These are phyloP conservation scores for Cotesia typhae DNA, from an alignment of 1,140 invertebrate species.

Conservation along the genomic window DNA sequence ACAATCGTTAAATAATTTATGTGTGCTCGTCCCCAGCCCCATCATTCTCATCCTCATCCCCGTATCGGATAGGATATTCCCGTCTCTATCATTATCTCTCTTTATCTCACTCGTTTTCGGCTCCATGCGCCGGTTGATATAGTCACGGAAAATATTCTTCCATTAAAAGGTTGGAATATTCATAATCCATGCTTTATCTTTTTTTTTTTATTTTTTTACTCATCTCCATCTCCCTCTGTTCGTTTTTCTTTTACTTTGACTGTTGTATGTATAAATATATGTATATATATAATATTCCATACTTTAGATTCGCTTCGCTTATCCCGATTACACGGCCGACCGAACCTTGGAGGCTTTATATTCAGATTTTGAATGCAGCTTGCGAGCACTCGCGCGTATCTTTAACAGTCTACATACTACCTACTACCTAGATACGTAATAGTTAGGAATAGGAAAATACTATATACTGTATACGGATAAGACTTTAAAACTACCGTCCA, in stretches of 20 bases:
- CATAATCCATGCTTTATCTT: neutral
- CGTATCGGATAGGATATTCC: too few species aligned
- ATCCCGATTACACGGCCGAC: constrained; percentile 20
- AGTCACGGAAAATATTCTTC: constrained; percentile 4
- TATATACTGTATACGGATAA: too few species aligned
- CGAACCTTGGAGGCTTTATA: constrained; percentile 9
- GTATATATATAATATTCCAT: constrained; percentile 13
- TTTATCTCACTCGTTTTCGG: neutral
- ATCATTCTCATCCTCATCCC: neutral
- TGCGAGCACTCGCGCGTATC: constrained; percentile 3
- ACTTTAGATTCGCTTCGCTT: constrained; percentile 7
- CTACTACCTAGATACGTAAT: too few species aligned
- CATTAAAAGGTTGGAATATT: constrained; percentile 13
- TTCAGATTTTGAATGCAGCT: constrained; percentile 19
- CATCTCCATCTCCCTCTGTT: too few species aligned
- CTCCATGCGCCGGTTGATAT: neutral
- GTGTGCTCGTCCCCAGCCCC: constrained; percentile 2
- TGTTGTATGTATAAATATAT: neutral
- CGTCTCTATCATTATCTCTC: too few species aligned
- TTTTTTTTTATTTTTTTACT: constrained; percentile 3
- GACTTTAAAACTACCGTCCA: too few species aligned
- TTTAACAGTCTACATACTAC: too few species aligned
- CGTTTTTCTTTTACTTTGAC: too few species aligned
- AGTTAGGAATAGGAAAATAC: too few species aligned
- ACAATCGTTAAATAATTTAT: constrained; percentile 11